A percentile compares a stretch with the other conserved stretches of the same genome.
phyloP scores from a whole-genome alignment of 2,888 invertebrate species.

The Pandemis heparana region DNA sequence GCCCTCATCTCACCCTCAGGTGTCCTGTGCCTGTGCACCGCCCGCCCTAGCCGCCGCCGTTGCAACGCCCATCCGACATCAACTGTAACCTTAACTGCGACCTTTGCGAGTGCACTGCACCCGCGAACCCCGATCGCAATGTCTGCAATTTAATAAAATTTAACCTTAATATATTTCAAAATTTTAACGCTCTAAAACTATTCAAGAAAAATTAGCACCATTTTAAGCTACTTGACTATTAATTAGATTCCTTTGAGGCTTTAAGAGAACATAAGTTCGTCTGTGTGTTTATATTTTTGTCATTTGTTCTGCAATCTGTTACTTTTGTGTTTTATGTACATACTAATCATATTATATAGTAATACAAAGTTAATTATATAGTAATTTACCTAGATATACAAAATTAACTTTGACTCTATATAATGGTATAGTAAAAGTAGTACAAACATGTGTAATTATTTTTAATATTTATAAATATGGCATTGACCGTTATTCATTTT shows the following conservation, averaged over 20 bases:
- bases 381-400: too few species aligned
- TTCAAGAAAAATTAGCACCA: too few species aligned
- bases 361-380: too few species aligned
- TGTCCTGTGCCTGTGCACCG: constrained; percentile 51
- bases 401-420: too few species aligned
- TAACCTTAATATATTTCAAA: neutral
- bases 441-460: neutral
- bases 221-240: too few species aligned
- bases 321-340: too few species aligned
- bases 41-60: constrained; percentile 63
- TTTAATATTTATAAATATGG: constrained; percentile 19
- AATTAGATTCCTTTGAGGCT: too few species aligned
- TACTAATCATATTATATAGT: too few species aligned
- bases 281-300: too few species aligned
- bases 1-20: constrained; percentile 59
- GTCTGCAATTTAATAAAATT: constrained; percentile 12
- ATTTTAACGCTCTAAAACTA: too few species aligned
- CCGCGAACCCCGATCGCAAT: constrained; percentile 42
- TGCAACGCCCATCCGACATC: constrained; percentile 68
- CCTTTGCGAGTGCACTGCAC: constrained; percentile 82
- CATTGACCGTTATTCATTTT: constrained; percentile 3
- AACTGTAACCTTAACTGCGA: constrained; percentile 84
- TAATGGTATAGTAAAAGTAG: neutral
- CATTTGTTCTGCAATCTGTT: too few species aligned
- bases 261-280: too few species aligned